Evolutionary conservation across 1,140 invertebrate genomes (phyloP), one percentile per base, ranked within the genome.

Genomic region (Apis laboriosa): DNA sequence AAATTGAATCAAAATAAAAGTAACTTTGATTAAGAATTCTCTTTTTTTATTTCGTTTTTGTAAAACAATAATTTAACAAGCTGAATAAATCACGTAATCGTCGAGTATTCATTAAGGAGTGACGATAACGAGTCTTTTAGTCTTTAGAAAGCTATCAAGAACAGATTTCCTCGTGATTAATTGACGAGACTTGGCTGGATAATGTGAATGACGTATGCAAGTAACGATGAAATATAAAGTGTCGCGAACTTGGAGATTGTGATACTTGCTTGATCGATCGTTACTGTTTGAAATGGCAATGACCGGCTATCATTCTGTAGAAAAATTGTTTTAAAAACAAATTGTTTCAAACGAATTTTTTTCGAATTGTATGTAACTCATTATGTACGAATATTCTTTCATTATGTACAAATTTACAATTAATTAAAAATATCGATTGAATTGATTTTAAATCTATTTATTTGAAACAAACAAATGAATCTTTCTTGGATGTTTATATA

Each of bases 181-280:
- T 66, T 64, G 21, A 56, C 61, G 19, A 4, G 58, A 24, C 72
- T 81, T 85, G 28, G 63, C 78, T 78, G 76, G 72, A 24, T 21
- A 24, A 2, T 15, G 53, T 15, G 58, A 77, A n/a, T 66, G 74
- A 21, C 43, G 28, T 64, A 71, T 87, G 28, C 71, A 12, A 82
- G 56, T 0, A 49, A 77, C 58, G 53, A 24, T 21, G 85, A 88
- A 87, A 88, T 88, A 83, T 87, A 83, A 87, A 71, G 79, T 90
- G 90, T 87, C 86, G 86, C 66, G 66, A 86, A 58, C 78, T 49
- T 53, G 24, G 34, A 78, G 84, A 75, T 61, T 81, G 86, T 68
- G 13, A 34, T 34, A 34, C 34, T 43, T 7, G 74, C 71, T 85
- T 86, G 86, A 89, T 88, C 89, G 84, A 84, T 84, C 81, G 82